Percentiles rank a stretch among this genome's conserved stretches.
These are phyloP conservation scores for Drosophila leontia DNA, from an alignment of 1,140 invertebrate species.

Conservation along the genomic window DNA sequence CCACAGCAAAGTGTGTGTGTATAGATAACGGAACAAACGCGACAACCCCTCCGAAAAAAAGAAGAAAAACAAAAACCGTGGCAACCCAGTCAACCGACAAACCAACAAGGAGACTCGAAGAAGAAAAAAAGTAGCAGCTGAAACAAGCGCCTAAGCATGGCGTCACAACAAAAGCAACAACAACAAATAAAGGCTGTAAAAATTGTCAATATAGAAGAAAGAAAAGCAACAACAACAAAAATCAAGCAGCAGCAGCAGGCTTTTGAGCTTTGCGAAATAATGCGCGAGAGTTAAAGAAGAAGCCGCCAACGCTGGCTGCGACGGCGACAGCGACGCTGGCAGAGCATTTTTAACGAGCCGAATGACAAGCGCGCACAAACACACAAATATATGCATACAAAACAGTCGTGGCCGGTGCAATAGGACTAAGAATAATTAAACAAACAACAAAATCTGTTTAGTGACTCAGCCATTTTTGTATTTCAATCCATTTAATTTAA, in stretches of 20 bases:
- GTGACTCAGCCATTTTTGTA: not conserved
- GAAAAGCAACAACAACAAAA: slow-evolving; percentile 52
- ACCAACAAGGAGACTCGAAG: slow-evolving; percentile 34
- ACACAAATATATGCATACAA: slow-evolving; percentile 42
- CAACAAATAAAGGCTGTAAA: slow-evolving; percentile 70
- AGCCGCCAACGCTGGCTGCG: slow-evolving; percentile 60
- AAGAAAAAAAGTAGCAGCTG: slow-evolving; percentile 62
- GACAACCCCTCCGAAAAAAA: slow-evolving; percentile 65
- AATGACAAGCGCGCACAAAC: slow-evolving; percentile 68
- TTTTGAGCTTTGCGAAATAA: slow-evolving; percentile 71
- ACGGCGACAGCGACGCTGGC: slow-evolving; percentile 33
- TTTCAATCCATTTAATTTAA: too few species aligned
- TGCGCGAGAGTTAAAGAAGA: slow-evolving; percentile 79
- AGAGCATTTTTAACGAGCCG: slow-evolving; percentile 71
- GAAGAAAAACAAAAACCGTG: slow-evolving; percentile 45
- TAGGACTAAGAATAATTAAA: not conserved
- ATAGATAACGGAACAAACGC: slow-evolving; percentile 70
- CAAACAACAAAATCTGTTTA: not conserved
- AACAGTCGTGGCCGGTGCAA: slow-evolving; percentile 6
- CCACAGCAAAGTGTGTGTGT: slow-evolving; percentile 53
- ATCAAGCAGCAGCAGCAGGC: slow-evolving; percentile 49
- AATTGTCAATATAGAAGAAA: slow-evolving; percentile 82
- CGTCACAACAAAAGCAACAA: slow-evolving; percentile 67
- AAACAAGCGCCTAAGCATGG: slow-evolving; percentile 77
- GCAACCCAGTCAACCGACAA: slow-evolving; percentile 70